phyloP scores from a whole-genome alignment of 2,888 invertebrate species.

The Ichneumon xanthorius region DNA sequence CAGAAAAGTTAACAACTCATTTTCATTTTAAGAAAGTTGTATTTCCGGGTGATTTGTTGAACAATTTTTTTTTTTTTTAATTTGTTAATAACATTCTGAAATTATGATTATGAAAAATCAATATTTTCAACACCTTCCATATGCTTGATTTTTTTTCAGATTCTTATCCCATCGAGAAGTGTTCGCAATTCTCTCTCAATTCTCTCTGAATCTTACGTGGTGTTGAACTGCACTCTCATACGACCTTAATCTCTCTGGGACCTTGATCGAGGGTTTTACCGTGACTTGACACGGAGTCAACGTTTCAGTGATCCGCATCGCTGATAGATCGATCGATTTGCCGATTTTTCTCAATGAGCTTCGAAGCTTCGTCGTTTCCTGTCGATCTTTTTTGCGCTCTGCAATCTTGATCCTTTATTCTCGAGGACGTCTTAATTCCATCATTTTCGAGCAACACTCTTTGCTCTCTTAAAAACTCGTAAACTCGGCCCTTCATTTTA shows the following conservation, averaged over 20 bases:
- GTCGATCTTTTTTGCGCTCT: not conserved
- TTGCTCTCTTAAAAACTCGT: not conserved
- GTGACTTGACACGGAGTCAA: not conserved
- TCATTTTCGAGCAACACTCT: not conserved
- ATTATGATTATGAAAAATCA: no score
- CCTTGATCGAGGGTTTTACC: slow-evolving; percentile 3
- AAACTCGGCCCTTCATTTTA: not conserved
- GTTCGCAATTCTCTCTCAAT: no score
- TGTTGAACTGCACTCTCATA: no score
- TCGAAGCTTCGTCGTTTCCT: not conserved
- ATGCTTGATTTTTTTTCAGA: no score
- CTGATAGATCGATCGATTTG: slow-evolving; percentile 4
- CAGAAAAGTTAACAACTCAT: no score
- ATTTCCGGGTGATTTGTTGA: no score
- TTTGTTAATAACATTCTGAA: no score
- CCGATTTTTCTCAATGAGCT: slow-evolving; percentile 1
- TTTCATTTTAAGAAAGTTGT: no score
- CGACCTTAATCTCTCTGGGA: not conserved
- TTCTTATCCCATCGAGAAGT: no score
- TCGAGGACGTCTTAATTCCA: slow-evolving; percentile 1
- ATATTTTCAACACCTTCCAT: no score
- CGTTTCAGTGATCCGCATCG: not conserved
- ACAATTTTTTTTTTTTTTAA: no score
- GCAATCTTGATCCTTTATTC: slow-evolving; percentile 32
- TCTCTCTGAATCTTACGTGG: no score